Percentiles rank a stretch among this genome's conserved stretches.
phyloP scores from a whole-genome alignment of 2,888 invertebrate species.

The Plagodis dolabraria region DNA sequence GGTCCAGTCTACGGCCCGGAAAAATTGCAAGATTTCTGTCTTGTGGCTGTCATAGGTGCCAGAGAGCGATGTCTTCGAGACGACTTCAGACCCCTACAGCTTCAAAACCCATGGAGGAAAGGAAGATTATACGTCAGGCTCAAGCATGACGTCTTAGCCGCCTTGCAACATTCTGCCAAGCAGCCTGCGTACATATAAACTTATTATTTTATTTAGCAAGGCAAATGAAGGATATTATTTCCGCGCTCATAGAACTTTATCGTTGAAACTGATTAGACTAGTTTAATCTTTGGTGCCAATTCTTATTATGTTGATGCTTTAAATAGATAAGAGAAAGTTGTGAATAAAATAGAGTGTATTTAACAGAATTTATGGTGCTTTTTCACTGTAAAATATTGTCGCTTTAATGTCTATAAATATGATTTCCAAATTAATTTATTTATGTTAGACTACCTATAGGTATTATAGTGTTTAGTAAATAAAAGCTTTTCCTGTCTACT shows the following conservation, averaged over 20 bases:
- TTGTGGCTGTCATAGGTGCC: conserved; percentile 98
- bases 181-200: conserved; percentile 88
- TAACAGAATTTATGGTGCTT: conserved; percentile 78
- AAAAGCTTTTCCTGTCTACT: conserved; percentile 44
- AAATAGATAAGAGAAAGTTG: conserved; percentile 74
- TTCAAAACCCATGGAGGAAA: conserved; percentile 98
- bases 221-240: conserved; percentile 15
- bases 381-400: conserved; percentile 44
- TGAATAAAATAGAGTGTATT: conserved; percentile 69
- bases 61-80: conserved; percentile 96
- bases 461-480: conserved; percentile 9
- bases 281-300: conserved; percentile 77
- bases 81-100: conserved; percentile 95
- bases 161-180: conserved; percentile 94
- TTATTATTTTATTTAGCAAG: not conserved
- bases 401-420: conserved; percentile 28
- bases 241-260: conserved; percentile 30
- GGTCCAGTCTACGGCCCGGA: conserved; percentile 94
- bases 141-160: conserved; percentile 95
- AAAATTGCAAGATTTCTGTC: conserved; percentile 94
- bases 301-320: conserved; percentile 75
- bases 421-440: conserved; percentile 16
- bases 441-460: conserved; percentile 21
- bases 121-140: conserved; percentile 96
- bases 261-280: conserved; percentile 46